phyloP scores from a whole-genome alignment of 2,888 invertebrate species.

The Tholera decimalis region DNA sequence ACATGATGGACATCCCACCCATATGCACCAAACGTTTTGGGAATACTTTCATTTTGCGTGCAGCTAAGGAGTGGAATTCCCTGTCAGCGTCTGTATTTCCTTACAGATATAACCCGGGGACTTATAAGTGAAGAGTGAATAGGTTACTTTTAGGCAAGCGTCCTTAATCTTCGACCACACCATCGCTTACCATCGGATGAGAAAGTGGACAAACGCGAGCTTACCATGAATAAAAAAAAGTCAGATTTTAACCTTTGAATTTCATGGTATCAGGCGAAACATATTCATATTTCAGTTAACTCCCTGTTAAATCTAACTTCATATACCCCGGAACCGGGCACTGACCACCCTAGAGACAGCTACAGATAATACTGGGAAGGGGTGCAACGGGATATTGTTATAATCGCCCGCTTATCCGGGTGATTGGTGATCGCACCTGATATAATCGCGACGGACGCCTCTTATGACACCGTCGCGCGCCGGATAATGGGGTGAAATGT shows the following conservation, averaged over 20 bases:
- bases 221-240: too few species aligned
- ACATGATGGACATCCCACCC: too few species aligned
- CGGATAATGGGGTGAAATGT: slow-evolving; percentile 13
- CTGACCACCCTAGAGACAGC: slow-evolving; percentile 36
- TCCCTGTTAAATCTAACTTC: slow-evolving; percentile 24
- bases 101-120: too few species aligned
- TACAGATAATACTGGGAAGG: slow-evolving; percentile 37
- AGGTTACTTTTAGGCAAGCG: too few species aligned
- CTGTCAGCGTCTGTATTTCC: too few species aligned
- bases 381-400: slow-evolving; percentile 50
- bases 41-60: too few species aligned
- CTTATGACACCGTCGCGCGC: slow-evolving; percentile 26
- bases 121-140: too few species aligned
- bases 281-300: slow-evolving; percentile 3
- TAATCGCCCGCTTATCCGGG: slow-evolving; percentile 44
- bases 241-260: background rate
- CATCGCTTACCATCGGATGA: too few species aligned
- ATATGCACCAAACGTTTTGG: too few species aligned
- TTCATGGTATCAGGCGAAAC: background rate
- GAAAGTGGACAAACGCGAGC: too few species aligned
- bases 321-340: slow-evolving; percentile 2
- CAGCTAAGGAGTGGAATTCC: too few species aligned
- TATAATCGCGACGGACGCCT: slow-evolving; percentile 42
- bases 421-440: slow-evolving; percentile 54
- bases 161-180: too few species aligned